phyloP scores from a whole-genome alignment of 2,888 invertebrate species.

The Oligia latruncula region DNA sequence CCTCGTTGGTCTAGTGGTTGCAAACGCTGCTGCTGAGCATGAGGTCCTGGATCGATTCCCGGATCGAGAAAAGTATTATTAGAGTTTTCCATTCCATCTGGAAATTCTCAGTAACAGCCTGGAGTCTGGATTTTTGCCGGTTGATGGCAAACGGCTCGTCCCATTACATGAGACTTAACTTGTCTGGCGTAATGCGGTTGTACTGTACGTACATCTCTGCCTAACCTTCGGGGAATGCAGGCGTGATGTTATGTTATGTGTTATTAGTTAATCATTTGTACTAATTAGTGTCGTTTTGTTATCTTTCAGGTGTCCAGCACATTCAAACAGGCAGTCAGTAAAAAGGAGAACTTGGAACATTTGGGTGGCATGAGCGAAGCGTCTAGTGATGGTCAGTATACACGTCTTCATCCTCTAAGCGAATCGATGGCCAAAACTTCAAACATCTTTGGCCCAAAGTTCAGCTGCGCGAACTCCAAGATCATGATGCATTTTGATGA shows the following conservation, averaged over 20 bases:
- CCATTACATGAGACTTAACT: background rate
- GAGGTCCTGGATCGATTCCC: background rate
- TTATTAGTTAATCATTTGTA: too few relatives aligned
- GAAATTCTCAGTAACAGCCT: background rate
- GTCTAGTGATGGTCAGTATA: constrained; percentile 94
- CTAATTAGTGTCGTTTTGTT: constrained; percentile 18
- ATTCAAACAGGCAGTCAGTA: constrained; percentile 97
- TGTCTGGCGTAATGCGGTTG: background rate
- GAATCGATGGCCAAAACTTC: background rate
- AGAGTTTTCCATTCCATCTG: background rate
- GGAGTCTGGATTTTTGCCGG: background rate
- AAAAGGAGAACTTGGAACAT: constrained; percentile 97
- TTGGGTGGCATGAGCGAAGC: constrained; percentile 98
- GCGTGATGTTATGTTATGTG: background rate
- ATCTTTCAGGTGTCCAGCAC: constrained; percentile 93
- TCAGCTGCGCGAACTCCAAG: background rate
- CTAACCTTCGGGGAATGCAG: background rate
- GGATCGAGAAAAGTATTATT: too few relatives aligned
- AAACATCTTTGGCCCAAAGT: background rate
- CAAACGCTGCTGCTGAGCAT: background rate
- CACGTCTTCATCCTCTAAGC: background rate
- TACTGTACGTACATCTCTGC: background rate
- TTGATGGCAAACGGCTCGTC: too few relatives aligned
- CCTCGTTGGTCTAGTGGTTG: background rate
- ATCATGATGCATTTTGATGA: background rate